Evolutionary conservation across 2,888 invertebrate species (phyloP).

Genomic region (Catocala fraxini): DNA sequence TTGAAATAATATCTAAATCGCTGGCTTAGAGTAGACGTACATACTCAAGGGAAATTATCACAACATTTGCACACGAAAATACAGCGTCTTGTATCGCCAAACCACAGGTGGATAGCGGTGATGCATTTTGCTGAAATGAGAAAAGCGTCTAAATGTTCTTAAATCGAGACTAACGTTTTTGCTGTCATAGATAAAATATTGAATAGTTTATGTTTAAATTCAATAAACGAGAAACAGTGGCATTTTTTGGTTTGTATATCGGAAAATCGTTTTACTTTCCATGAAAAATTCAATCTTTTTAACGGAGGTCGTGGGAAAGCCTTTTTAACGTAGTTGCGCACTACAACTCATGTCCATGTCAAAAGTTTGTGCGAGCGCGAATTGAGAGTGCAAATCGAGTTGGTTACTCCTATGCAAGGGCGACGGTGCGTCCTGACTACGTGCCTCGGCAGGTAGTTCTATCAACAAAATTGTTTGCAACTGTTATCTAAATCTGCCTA

Average conservation of each 20-base stretch:
- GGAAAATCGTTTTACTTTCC: too few relatives aligned
- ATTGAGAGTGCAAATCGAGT: slow-evolving; percentile 1
- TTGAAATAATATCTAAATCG: slow-evolving; percentile 7
- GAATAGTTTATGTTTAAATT: too few relatives aligned
- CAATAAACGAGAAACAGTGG: too few relatives aligned
- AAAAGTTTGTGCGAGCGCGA: not conserved
- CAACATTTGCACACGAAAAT: slow-evolving; percentile 19
- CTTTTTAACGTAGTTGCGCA: not conserved
- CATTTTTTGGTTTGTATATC: too few relatives aligned
- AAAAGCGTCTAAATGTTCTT: not conserved
- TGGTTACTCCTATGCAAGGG: not conserved
- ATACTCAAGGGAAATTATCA: slow-evolving; percentile 28
- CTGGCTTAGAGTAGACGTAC: slow-evolving; percentile 3
- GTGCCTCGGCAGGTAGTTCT: not conserved
- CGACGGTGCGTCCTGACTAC: not conserved
- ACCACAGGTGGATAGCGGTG: slow-evolving; percentile 9
- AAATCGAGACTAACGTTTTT: not conserved
- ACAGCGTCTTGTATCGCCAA: slow-evolving; percentile 11
- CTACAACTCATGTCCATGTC: not conserved
- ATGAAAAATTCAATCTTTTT: too few relatives aligned
- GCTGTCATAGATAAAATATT: not conserved
- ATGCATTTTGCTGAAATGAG: not conserved
- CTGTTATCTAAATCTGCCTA: not conserved
- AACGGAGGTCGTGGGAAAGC: not conserved
- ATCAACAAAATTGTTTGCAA: not conserved